Conservation (phyloP, 2,113 vertebrate species). For the Trichechus manatus region DNA sequence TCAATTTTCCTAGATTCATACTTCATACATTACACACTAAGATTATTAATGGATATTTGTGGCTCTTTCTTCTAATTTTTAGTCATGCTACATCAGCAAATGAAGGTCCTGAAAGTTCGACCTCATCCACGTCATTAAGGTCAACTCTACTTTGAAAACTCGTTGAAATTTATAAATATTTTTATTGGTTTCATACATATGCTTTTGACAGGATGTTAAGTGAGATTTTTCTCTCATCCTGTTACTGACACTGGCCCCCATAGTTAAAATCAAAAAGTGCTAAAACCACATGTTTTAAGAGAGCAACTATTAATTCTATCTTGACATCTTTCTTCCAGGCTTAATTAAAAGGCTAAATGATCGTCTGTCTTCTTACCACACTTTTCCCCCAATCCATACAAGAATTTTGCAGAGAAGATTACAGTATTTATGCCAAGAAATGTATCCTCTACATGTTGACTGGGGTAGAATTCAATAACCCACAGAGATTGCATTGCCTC, state of each 20-base stretch:
- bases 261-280: not conserved
- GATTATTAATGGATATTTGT: too few species aligned
- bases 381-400: not conserved
- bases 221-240: not conserved
- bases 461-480: not conserved
- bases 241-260: not conserved
- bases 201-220: not conserved
- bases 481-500: not conserved
- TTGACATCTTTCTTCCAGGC: not conserved
- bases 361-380: not conserved
- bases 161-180: not conserved
- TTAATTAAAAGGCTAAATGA: not conserved
- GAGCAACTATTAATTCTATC: not conserved
- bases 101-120: not conserved
- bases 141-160: too few species aligned
- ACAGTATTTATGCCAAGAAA: not conserved
- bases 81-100: too few species aligned
- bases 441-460: not conserved
- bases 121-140: too few species aligned
- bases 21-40: too few species aligned
- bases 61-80: too few species aligned
- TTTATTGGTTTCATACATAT: not conserved
- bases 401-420: not conserved
- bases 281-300: not conserved
- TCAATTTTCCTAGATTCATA: too few species aligned